These are phyloP conservation scores for Hemichromis elongatus DNA, from an alignment of 2,113 vertebrate species.

Conservation along the genomic window DNA sequence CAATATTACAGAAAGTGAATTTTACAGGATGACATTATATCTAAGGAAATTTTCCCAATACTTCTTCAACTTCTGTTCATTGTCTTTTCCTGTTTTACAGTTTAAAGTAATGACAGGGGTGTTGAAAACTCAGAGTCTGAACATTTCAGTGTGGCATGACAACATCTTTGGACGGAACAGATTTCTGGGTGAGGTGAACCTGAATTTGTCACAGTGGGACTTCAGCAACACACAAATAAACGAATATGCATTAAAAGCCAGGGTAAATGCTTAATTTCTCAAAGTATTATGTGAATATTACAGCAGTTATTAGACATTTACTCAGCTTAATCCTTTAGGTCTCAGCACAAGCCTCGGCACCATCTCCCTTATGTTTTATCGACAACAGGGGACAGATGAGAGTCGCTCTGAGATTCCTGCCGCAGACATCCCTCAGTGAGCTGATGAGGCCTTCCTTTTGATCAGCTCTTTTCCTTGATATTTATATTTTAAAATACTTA, in stretches of 20 bases:
- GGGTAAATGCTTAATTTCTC: constrained; percentile 62
- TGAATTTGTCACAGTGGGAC: constrained; percentile 86
- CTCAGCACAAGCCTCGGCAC: constrained; percentile 22
- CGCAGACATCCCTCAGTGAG: constrained; percentile 75
- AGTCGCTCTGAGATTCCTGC: constrained; percentile 84
- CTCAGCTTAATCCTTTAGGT: neutral
- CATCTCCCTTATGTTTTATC: constrained; percentile 48
- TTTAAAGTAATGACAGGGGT: constrained; percentile 80
- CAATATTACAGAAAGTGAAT: neutral
- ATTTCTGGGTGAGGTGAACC: constrained; percentile 89
- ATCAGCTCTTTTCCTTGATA: neutral
- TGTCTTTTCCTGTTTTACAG: constrained; percentile 53
- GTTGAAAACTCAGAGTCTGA: constrained; percentile 80
- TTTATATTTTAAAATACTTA: neutral
- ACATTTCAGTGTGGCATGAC: constrained; percentile 91
- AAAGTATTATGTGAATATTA: neutral
- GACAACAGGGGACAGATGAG: constrained; percentile 83
- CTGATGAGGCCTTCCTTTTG: neutral
- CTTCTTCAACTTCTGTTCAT: neutral
- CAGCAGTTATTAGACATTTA: neutral
- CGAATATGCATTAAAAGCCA: constrained; percentile 82
- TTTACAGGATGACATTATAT: neutral
- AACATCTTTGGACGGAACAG: constrained; percentile 87
- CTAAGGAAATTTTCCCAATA: neutral
- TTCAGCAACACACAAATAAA: constrained; percentile 83